These are phyloP conservation scores for Myiagra hebetior DNA, from an alignment of 2,113 vertebrate genomes.

Conservation along the genomic window DNA sequence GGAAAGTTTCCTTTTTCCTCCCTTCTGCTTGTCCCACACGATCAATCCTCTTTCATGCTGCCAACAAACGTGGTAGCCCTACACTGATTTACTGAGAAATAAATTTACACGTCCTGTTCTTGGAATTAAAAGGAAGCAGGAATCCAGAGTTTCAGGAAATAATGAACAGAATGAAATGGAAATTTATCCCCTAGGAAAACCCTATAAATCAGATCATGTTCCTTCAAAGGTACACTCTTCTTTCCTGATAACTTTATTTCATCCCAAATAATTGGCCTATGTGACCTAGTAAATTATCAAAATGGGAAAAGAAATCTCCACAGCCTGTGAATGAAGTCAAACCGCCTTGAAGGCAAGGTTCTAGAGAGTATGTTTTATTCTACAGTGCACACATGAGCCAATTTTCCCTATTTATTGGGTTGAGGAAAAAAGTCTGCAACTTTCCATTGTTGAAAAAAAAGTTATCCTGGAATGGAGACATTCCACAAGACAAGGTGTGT, in stretches of 20 bases:
- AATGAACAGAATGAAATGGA: background rate
- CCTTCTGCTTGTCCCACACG: background rate
- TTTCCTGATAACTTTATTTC: background rate
- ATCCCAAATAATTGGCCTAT: background rate
- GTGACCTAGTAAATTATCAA: background rate
- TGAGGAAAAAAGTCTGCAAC: background rate
- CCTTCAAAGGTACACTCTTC: background rate
- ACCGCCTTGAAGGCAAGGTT: background rate
- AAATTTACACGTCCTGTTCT: background rate
- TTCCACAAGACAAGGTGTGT: background rate
- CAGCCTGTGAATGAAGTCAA: background rate
- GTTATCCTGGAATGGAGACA: background rate
- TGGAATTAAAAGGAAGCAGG: background rate
- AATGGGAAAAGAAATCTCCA: background rate
- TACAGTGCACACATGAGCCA: accelerated
- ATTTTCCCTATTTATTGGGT: background rate
- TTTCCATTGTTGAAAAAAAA: background rate
- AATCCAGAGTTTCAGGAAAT: background rate
- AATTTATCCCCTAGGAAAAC: background rate
- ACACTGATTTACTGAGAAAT: background rate
- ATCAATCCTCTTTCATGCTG: background rate
- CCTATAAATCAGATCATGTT: background rate
- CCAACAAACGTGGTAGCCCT: background rate
- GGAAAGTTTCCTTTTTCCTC: background rate
- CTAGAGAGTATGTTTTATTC: background rate